phyloP scores from a whole-genome alignment of 1,140 invertebrate genomes.

The Pantala flavescens region DNA sequence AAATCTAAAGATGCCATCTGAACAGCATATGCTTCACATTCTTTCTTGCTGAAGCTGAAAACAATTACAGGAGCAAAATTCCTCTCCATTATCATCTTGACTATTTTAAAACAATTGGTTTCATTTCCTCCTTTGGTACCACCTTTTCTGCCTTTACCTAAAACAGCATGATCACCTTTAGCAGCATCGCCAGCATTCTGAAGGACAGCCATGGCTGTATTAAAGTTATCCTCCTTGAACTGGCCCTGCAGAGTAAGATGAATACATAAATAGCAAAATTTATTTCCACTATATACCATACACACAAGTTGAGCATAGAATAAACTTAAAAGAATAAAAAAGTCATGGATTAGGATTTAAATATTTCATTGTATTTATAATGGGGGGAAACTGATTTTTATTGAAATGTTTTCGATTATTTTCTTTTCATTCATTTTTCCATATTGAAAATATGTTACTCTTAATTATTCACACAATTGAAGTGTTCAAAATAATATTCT shows the following conservation, averaged over 20 bases:
- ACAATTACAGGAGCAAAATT: conserved; percentile 97
- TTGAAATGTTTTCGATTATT: too few species aligned
- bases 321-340: too few species aligned
- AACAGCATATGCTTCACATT: conserved; percentile 94
- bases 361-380: too few species aligned
- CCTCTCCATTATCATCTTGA: conserved; percentile 98
- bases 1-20: conserved; percentile 96
- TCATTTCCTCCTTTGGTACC: conserved; percentile 51
- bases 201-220: conserved; percentile 84
- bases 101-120: conserved; percentile 92
- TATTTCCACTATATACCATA: not conserved
- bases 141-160: conserved; percentile 32
- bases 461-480: too few species aligned
- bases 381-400: too few species aligned
- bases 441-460: too few species aligned
- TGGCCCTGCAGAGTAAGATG: conserved; percentile 47
- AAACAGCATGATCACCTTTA: conserved; percentile 53
- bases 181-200: conserved; percentile 60
- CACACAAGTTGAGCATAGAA: too few species aligned
- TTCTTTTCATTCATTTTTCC: too few species aligned
- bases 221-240: conserved; percentile 97
- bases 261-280: not conserved
- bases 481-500: too few species aligned
- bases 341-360: too few species aligned
- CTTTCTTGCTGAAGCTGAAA: conserved; percentile 98